Percentiles rank a stretch among this genome's conserved stretches.
Evolutionary conservation across 2,113 vertebrate species (phyloP).

Genomic region (Callorhinus ursinus): DNA sequence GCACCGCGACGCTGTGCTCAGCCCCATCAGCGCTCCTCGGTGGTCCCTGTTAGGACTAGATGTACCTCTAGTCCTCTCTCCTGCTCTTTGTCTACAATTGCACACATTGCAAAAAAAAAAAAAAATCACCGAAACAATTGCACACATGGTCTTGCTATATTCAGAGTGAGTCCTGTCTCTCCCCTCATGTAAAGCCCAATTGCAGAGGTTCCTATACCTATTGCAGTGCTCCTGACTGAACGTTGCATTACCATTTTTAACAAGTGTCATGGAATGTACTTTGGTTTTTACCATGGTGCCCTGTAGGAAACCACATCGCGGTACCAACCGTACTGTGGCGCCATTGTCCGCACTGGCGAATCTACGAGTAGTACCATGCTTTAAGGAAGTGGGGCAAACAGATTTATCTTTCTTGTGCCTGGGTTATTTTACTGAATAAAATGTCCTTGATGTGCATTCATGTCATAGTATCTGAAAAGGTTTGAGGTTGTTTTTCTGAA

Average conservation of each 20-base stretch:
- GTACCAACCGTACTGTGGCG: neutral
- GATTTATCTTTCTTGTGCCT: neutral
- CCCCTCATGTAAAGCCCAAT: too few relatives aligned
- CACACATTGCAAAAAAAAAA: too few relatives aligned
- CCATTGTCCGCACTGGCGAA: fast-evolving
- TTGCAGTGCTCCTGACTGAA: too few relatives aligned
- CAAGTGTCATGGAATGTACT: too few relatives aligned
- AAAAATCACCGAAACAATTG: too few relatives aligned
- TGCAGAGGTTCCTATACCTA: too few relatives aligned
- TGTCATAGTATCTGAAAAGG: neutral
- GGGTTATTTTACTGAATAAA: neutral
- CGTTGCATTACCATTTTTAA: too few relatives aligned
- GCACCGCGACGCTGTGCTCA: neutral
- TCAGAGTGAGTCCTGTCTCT: too few relatives aligned
- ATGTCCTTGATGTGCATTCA: neutral
- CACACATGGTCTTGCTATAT: too few relatives aligned
- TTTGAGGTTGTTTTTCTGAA: neutral
- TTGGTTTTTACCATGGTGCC: too few relatives aligned
- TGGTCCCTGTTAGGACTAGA: neutral
- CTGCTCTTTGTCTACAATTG: too few relatives aligned
- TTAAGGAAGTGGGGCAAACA: neutral
- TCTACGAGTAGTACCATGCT: neutral
- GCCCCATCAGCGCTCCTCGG: neutral
- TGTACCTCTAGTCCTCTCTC: too few relatives aligned
- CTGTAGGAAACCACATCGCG: neutral